Evolutionary conservation across 2,888 invertebrate species (phyloP).

Genomic region (Eudasyphora cyanicolor): DNA sequence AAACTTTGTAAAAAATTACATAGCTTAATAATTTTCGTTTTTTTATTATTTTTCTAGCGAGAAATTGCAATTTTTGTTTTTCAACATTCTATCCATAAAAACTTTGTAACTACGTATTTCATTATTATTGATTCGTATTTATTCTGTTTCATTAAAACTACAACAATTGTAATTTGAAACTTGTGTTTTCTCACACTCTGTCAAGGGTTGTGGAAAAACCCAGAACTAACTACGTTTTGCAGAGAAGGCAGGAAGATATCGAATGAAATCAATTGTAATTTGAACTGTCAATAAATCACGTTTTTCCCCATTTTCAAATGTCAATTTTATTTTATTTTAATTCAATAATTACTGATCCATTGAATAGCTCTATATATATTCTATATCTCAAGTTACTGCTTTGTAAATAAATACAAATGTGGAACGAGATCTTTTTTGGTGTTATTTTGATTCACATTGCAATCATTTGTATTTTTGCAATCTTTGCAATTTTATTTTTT

Average conservation of each 20-base stretch:
- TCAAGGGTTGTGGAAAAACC: background rate
- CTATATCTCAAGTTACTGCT: background rate
- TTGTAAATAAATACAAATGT: background rate
- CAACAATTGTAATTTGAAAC: background rate
- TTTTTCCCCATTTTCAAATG: conserved; percentile 13
- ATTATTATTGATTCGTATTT: no score
- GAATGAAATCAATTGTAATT: conserved; percentile 22
- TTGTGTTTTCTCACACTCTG: conserved; percentile 28
- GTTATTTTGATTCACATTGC: no score
- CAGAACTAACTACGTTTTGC: background rate
- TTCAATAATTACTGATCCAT: no score
- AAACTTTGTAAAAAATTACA: no score
- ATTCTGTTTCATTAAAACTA: background rate
- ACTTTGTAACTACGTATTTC: no score
- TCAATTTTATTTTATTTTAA: background rate
- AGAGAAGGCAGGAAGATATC: no score
- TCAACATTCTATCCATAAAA: no score
- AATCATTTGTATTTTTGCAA: no score
- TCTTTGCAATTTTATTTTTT: no score
- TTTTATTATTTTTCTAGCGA: no score
- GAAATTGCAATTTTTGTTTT: no score
- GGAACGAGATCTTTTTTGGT: background rate
- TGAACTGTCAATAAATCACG: conserved; percentile 52
- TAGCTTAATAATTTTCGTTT: no score
- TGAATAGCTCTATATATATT: background rate